Conservation (phyloP, 23 tunicate genomes). For the Aplidium turbinatum region DNA sequence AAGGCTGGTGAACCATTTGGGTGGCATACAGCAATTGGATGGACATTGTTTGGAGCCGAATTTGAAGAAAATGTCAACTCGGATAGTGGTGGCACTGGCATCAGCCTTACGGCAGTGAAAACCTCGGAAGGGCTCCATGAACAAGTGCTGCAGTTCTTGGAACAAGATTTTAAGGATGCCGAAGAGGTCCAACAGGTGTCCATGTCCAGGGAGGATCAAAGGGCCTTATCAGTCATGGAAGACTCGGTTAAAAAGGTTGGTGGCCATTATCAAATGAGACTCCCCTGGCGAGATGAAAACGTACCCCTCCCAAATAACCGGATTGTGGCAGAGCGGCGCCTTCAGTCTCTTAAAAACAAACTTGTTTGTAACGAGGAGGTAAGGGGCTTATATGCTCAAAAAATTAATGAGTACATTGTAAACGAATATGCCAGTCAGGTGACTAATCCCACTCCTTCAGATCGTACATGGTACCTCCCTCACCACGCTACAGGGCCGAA, state of each 20-base stretch:
- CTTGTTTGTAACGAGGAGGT: slow-evolving; percentile 1
- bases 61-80: too few species aligned
- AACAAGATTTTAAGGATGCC: not conserved
- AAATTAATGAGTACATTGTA: slow-evolving; percentile 6
- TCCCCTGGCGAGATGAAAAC: not conserved
- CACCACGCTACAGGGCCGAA: slow-evolving; percentile 14
- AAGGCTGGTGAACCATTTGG: too few species aligned
- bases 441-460: not conserved
- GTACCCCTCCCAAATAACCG: slow-evolving; percentile 1
- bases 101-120: too few species aligned
- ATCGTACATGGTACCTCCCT: not conserved
- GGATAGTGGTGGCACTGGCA: too few species aligned
- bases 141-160: too few species aligned
- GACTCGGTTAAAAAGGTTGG: not conserved
- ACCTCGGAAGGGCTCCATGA: too few species aligned
- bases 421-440: not conserved
- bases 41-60: too few species aligned
- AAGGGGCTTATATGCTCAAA: not conserved
- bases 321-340: not conserved
- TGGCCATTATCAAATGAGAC: slow-evolving; percentile 5
- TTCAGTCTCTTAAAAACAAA: not conserved
- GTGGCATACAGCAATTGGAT: too few species aligned
- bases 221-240: not conserved
- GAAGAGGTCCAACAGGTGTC: not conserved
- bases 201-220: not conserved